Evolutionary conservation across 2,797 vertebrate species (phyloP).

Genomic region (Lycodopsis pacificus): DNA sequence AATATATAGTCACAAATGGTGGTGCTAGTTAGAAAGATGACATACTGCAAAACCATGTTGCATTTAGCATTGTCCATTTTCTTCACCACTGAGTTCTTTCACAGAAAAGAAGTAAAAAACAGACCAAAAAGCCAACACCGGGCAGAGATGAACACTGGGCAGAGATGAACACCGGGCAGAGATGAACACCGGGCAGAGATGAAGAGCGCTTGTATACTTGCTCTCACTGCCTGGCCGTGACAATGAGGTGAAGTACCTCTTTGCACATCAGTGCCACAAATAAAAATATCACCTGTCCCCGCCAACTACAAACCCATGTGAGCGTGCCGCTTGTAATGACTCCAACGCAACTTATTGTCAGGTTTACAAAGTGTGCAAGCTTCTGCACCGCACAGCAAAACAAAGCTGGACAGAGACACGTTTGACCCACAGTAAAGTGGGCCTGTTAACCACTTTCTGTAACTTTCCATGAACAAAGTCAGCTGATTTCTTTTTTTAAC

Average conservation of each 20-base stretch:
- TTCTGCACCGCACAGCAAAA: conserved; percentile 2
- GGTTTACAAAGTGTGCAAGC: conserved; percentile 9
- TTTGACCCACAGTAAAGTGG: not conserved
- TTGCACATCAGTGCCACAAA: conserved; percentile 8
- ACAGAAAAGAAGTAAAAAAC: not conserved
- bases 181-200: not conserved
- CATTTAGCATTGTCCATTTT: not conserved
- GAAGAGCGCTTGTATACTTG: conserved; percentile 6
- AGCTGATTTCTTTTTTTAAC: not conserved
- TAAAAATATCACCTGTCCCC: conserved; percentile 30
- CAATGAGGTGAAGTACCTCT: conserved; percentile 31
- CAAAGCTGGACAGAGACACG: not conserved
- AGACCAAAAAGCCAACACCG: not conserved
- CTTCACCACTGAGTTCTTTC: not conserved
- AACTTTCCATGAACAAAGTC: not conserved
- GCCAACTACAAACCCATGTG: conserved; percentile 9
- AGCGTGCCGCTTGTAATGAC: conserved; percentile 6
- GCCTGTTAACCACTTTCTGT: not conserved
- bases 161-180: no score
- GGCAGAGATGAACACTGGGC: not conserved
- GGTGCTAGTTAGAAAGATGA: no score
- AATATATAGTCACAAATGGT: not conserved
- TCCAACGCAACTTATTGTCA: conserved; percentile 15
- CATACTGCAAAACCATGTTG: not conserved
- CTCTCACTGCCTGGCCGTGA: not conserved